These are phyloP conservation scores for Chloroclysta siterata DNA, from an alignment of 2,888 invertebrate species.

Conservation along the genomic window DNA sequence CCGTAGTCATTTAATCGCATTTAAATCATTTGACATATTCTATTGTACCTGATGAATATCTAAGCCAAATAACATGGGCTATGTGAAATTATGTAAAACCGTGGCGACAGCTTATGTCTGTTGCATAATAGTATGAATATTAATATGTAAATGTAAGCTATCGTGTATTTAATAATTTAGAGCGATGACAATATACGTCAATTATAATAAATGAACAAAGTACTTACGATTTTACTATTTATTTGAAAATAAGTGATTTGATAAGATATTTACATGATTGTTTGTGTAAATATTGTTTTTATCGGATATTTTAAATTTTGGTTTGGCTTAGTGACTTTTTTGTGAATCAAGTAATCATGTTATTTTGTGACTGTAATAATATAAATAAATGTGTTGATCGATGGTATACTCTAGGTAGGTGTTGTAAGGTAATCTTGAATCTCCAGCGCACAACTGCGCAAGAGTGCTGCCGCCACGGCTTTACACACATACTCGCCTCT, in stretches of 20 bases:
- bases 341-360: conserved; percentile 39
- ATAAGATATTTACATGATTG: conserved; percentile 45
- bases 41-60: conserved; percentile 73
- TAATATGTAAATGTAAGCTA: conserved; percentile 53
- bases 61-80: conserved; percentile 65
- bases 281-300: conserved; percentile 58
- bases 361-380: conserved; percentile 43
- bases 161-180: conserved; percentile 61
- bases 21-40: conserved; percentile 67
- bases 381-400: conserved; percentile 40
- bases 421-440: conserved; percentile 67
- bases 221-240: conserved; percentile 62
- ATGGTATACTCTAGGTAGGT: conserved; percentile 39
- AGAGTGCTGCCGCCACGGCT: conserved; percentile 66
- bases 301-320: conserved; percentile 18
- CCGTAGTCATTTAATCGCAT: conserved; percentile 32
- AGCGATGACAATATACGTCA: conserved; percentile 77
- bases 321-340: conserved; percentile 44
- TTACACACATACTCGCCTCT: conserved; percentile 50
- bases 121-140: conserved; percentile 49
- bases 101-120: conserved; percentile 62
- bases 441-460: conserved; percentile 50
- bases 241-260: conserved; percentile 51
- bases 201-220: conserved; percentile 65
- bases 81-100: conserved; percentile 58